Conservation (phyloP, 1,140 invertebrate genomes). For the Monochamus saltuarius region DNA sequence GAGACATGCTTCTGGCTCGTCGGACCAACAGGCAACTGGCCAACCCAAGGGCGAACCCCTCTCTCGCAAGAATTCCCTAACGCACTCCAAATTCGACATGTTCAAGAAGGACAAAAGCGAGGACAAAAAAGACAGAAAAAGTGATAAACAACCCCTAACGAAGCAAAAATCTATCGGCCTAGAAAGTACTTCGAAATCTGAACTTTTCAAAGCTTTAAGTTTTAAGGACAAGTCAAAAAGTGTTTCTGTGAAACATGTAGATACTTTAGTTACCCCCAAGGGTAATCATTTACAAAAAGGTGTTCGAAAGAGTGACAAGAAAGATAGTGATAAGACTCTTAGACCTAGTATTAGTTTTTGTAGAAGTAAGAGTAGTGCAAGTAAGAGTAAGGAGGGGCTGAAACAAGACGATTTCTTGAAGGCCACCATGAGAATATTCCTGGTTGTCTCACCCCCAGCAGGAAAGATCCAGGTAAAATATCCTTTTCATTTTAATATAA, state of each 20-base stretch:
- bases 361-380: constrained; percentile 34
- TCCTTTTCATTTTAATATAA: background rate
- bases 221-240: constrained; percentile 42
- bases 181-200: constrained; percentile 28
- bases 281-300: constrained; percentile 37
- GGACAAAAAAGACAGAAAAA: constrained; percentile 31
- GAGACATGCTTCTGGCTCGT: constrained; percentile 43
- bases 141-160: constrained; percentile 33
- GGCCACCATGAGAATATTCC: constrained; percentile 66
- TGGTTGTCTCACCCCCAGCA: constrained; percentile 65
- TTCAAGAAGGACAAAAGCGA: constrained; percentile 38
- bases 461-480: constrained; percentile 64
- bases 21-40: constrained; percentile 22
- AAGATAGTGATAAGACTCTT: constrained; percentile 38
- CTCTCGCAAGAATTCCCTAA: constrained; percentile 49
- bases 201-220: constrained; percentile 38
- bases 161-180: constrained; percentile 43
- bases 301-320: constrained; percentile 49
- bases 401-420: constrained; percentile 60
- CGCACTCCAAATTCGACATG: constrained; percentile 36
- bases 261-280: constrained; percentile 32
- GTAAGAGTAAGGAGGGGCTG: constrained; percentile 33
- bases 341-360: constrained; percentile 39
- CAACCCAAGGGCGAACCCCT: constrained; percentile 35
- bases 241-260: constrained; percentile 40